Base-by-base conservation (phyloP, 1,140 invertebrate species). In the Paraescarpia echinospica region DNA sequence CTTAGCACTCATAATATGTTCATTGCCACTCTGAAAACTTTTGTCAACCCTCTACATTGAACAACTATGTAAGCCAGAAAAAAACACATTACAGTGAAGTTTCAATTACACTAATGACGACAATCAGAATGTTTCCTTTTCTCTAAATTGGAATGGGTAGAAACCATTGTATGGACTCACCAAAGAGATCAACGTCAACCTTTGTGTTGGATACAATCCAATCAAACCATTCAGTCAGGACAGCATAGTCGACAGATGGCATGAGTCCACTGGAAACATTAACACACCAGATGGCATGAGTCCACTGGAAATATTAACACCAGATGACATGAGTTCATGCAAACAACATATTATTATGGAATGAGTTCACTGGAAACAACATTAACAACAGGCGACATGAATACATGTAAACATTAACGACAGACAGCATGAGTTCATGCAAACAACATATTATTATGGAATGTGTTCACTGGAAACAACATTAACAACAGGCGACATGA, bases 141-240 rank as follows among this genome's bases (percentile, higher is more conserved):
- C 33, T 51, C 41, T 22, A 14, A 14, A n/a, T 31, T 33, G 91
- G n/a, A 34, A 91, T 34, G 90, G 59, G 89, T 34, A 33, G 34
- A 59, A 77, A 33, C 48, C 41, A 90, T 14, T 48, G 27, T n/a
- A 93, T 14, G 33, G 33, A 93, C 95, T 96, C 96, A 98, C 98
- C 97, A 94, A 99, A 98, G 34, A 98, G 97, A 96, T 99, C 98
- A 92, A 98, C 97, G 94, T 97, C 96, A 93, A 98, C 97, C 22
- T 97, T 96, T 41, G 88, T 90, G 94, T 97, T 97, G 41, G 97
- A 96, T 31, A 97, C 96, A 41, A 98, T 97, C 97, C 98, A 98
- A 51, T 97, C 96, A 95, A 98, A 98, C 98, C 98, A 99, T 93
- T 98, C 97, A 94, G 98, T 97, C 31, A 99, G 96, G 18, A 99